A percentile compares a stretch with the other conserved stretches of the same genome.
Conservation (phyloP, 2,113 vertebrate genomes). For the Xenopus borealis region DNA sequence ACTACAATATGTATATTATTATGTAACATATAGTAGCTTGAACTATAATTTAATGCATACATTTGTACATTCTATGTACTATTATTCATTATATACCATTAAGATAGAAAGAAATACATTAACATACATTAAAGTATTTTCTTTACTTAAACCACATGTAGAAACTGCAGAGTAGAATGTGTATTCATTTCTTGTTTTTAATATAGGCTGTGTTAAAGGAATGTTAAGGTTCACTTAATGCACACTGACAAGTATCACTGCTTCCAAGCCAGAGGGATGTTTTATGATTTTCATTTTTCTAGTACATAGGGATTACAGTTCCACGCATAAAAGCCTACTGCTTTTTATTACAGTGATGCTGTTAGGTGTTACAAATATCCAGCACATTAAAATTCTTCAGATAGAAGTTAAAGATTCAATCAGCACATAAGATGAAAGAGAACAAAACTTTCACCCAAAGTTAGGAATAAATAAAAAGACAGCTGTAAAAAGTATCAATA, state of each 20-base stretch:
- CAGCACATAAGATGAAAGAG: conserved; percentile 39
- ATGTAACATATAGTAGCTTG: too few species aligned
- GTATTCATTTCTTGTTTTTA: neutral
- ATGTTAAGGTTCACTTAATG: conserved; percentile 26
- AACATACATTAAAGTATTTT: too few species aligned
- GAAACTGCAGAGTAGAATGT: too few species aligned
- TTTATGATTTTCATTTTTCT: conserved; percentile 43
- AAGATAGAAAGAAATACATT: too few species aligned
- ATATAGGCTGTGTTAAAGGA: conserved; percentile 18
- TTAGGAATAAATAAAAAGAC: conserved; percentile 21
- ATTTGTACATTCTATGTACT: too few species aligned
- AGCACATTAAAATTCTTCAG: conserved; percentile 33
- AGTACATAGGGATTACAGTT: conserved; percentile 26
- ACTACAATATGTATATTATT: too few species aligned
- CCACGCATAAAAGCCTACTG: conserved; percentile 35
- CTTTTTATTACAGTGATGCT: conserved; percentile 36
- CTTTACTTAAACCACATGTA: too few species aligned
- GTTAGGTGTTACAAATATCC: conserved; percentile 42
- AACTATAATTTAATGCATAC: too few species aligned
- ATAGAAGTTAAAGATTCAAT: conserved; percentile 39
- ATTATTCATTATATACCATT: too few species aligned
- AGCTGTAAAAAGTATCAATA: conserved; percentile 37
- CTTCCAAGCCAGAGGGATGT: conserved; percentile 31
- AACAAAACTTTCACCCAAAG: conserved; percentile 27
- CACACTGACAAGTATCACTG: conserved; percentile 17